Percentiles rank a stretch among this genome's conserved stretches.
phyloP scores from a whole-genome alignment of 2,888 invertebrate genomes.

The Pachliopta kotzebuea region DNA sequence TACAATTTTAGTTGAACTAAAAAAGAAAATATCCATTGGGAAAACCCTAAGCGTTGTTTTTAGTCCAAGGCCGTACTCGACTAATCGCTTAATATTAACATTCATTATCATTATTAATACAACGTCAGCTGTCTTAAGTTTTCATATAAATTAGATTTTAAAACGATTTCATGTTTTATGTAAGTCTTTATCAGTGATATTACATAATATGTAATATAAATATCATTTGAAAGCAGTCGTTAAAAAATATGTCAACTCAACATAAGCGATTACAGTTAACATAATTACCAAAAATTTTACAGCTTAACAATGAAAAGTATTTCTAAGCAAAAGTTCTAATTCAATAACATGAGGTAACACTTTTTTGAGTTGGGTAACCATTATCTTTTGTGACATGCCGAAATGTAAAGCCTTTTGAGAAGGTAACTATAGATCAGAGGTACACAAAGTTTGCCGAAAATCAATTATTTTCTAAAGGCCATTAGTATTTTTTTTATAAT shows the following conservation, averaged over 20 bases:
- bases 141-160: constrained; percentile 5
- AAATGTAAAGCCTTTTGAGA: neutral
- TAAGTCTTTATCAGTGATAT: too few species aligned
- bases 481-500: neutral
- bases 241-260: too few species aligned
- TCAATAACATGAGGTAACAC: constrained; percentile 19
- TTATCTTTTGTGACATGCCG: constrained; percentile 11
- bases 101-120: constrained; percentile 24
- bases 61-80: constrained; percentile 10
- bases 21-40: constrained; percentile 6
- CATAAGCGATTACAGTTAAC: too few species aligned
- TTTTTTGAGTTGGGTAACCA: constrained; percentile 23
- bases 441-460: neutral
- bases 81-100: constrained; percentile 19
- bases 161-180: too few species aligned
- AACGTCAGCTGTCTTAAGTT: constrained; percentile 11
- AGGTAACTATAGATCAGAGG: neutral
- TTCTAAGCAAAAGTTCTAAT: constrained; percentile 10
- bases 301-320: neutral
- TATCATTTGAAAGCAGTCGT: too few species aligned
- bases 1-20: constrained; percentile 8
- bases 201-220: too few species aligned
- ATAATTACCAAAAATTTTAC: too few species aligned
- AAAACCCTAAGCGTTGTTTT: constrained; percentile 8
- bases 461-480: neutral